Evolutionary conservation across 2,888 invertebrate species (phyloP).

Genomic region (Drosophila anomelani): DNA sequence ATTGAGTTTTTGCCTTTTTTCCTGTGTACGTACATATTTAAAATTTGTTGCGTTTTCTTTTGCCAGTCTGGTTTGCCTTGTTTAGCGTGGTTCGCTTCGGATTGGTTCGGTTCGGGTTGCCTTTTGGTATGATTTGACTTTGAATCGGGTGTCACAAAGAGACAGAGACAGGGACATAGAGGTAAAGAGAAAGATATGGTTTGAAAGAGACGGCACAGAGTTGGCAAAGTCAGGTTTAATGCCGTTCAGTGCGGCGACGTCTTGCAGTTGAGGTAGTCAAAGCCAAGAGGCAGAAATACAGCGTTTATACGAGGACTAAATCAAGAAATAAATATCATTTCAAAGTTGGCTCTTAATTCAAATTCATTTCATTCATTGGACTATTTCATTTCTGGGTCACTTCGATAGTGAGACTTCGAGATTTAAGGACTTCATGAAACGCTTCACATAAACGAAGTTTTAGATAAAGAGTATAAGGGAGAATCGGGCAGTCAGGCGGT

Average conservation of each 20-base stretch:
- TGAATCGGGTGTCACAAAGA: constrained; percentile 38
- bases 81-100: constrained; percentile 49
- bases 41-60: constrained; percentile 57
- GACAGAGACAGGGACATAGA: constrained; percentile 24
- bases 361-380: background rate
- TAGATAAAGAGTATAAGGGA: background rate
- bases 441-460: background rate
- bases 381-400: background rate
- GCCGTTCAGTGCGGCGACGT: constrained; percentile 73
- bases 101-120: constrained; percentile 50
- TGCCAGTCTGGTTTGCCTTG: constrained; percentile 66
- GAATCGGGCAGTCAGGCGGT: constrained; percentile 4
- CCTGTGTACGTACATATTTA: constrained; percentile 53
- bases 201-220: background rate
- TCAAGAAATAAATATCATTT: background rate
- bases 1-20: background rate
- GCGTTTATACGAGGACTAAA: background rate
- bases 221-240: constrained; percentile 79
- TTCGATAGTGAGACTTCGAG: background rate
- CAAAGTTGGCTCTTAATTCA: no score
- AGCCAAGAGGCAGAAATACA: constrained; percentile 9
- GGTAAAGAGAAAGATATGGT: background rate
- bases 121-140: constrained; percentile 43
- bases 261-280: constrained; percentile 71
- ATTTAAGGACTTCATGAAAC: background rate